Base-by-base conservation (phyloP, 2,113 vertebrate species). In the Chaetorhynchus papuensis region DNA sequence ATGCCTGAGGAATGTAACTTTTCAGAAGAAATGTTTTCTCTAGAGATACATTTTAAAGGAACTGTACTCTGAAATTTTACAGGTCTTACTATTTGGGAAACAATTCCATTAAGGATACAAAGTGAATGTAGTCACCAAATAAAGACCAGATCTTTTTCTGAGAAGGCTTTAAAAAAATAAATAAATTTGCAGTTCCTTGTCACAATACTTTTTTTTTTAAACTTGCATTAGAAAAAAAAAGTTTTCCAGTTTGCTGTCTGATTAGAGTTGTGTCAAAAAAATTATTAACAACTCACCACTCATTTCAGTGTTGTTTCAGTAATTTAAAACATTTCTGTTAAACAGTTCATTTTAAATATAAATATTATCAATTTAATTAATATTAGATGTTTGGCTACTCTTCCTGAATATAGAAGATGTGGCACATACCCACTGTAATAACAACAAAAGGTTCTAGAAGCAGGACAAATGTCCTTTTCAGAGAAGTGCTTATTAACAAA, bases 321-420 rank as follows among this genome's bases (percentile, higher is more conserved):
- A 57, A 71, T 71, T 79, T 72, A 89, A 83, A 87, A n/a, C 2
- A 85, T 14, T 94, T 72, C 56, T 44, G 95, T 69, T 54, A 44
- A 83, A 92, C 30, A 9, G 33, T 15, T 82, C 9, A 85, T 88
- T 86, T 94, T 79, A 85, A 95, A 89, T 94, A 59, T 26, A 96
- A 96, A 92, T 95, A 69, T 10, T 79, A 70, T 42, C 12, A 50
- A 74, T 93, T 92, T 83, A 90, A 95, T 94, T 94, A 90, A 41
- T 69, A 83, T 26, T 42, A 86, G 50, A 85, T 87, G 70, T 90
- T 45, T 80, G 11, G 49, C 18, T 91, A 65, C 37, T 24, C 54
- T 77, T 63, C 84, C 72, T 49, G 39, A 44, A 83, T 88, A 35
- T 10, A 65, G 65, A 93, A 91, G 83, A 66, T 90, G 77, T 15